Conservation (phyloP, 2,797 vertebrate genomes). For the Phrynocephalus guinanensis region DNA sequence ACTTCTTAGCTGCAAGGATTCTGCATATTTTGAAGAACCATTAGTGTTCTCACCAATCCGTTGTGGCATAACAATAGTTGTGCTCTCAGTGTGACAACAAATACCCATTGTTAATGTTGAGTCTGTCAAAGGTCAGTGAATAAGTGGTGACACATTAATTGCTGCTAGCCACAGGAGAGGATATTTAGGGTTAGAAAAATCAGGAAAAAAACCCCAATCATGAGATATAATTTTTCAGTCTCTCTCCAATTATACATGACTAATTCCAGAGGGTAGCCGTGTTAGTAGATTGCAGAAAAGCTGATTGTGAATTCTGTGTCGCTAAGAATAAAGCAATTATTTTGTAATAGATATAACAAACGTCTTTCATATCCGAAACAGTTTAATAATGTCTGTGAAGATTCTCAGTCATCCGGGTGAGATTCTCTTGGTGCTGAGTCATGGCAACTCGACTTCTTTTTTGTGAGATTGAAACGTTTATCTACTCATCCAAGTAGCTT, state of each 20-base stretch:
- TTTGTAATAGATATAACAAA: not conserved
- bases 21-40: no score
- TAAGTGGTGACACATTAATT: no score
- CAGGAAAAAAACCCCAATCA: not conserved
- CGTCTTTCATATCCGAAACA: not conserved
- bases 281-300: not conserved
- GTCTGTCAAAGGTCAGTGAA: not conserved
- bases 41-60: no score
- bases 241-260: not conserved
- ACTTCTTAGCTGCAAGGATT: no score
- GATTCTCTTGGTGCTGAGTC: no score
- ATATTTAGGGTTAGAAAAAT: not conserved
- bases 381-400: no score
- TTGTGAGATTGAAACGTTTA: no score
- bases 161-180: not conserved
- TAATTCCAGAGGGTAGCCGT: not conserved
- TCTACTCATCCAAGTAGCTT: no score
- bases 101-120: not conserved
- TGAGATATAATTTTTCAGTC: not conserved
- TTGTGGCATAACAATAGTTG: no score
- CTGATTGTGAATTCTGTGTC: not conserved
- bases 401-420: no score
- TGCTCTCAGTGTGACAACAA: no score
- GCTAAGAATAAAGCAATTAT: not conserved
- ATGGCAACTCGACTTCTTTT: no score